Evolutionary conservation across 2,888 invertebrate genomes (phyloP), one percentile per base, ranked within the genome.

Genomic region (Megaustenia siamemsis): DNA sequence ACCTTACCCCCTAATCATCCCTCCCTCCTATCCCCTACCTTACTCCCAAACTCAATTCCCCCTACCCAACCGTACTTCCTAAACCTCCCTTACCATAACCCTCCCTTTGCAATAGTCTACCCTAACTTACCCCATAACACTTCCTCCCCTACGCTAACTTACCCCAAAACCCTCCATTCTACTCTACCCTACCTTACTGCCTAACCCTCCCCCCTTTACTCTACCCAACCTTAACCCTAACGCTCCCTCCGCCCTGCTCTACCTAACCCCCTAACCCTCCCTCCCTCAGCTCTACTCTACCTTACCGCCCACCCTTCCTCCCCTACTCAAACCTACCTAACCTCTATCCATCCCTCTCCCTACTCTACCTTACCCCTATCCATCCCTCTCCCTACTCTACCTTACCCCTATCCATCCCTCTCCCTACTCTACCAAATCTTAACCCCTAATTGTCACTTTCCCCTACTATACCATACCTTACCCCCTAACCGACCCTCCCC

Each of bases 201-300:
- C 69, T 79, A 38, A 63, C 79, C 60, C 79, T 79, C 66, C 56
- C 66, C 63, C 79, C 63, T 66, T 63, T 56, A 40, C 79, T 79
- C 79, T 79, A 38, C 35, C 63, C 60, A 60, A 38, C 63, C 60
- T 60, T 63, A 60, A 40, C 18, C 38, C 66, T 35, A 32, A 38
- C 79, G 38, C 49, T n/a, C n/a, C n/a, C n/a, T n/a, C n/a, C n/a
- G n/a, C n/a, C n/a, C n/a, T n/a, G n/a, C n/a, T n/a, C n/a, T n/a
- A n/a, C n/a, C n/a, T n/a, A n/a, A n/a, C n/a, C n/a, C n/a, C n/a
- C n/a, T n/a, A n/a, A n/a, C n/a, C n/a, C n/a, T n/a, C n/a, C n/a
- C n/a, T n/a, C n/a, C n/a, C n/a, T n/a, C n/a, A n/a, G n/a, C n/a
- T n/a, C 68, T 69, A 69, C 69, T 69, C 53, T 69, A 68, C 69